A percentile compares a stretch with the other conserved stretches of the same genome.
phyloP scores from a whole-genome alignment of 2,888 invertebrate genomes.

The Lycophotia porphyrea region DNA sequence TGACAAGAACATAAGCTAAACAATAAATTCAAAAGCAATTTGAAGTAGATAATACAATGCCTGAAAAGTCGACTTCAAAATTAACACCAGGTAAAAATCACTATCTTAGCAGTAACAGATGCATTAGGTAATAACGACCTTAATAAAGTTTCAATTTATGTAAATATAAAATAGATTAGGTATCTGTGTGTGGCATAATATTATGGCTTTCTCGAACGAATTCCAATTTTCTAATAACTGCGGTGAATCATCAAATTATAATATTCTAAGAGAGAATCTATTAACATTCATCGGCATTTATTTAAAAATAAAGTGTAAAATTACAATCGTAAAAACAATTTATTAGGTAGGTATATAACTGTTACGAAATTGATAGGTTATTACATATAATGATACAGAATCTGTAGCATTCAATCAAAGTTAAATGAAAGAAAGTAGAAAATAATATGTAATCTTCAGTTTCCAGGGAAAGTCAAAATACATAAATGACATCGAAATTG shows the following conservation, averaged over 20 bases:
- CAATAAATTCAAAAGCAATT: neutral
- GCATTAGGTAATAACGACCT: neutral
- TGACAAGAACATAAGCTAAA: neutral
- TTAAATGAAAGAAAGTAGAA: slow-evolving; percentile 20
- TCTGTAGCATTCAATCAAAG: slow-evolving; percentile 14
- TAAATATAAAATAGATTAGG: slow-evolving; percentile 1
- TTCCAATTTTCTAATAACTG: slow-evolving; percentile 22
- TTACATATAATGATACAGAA: slow-evolving; percentile 6
- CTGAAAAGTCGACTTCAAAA: neutral
- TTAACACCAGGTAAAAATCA: neutral
- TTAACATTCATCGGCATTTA: slow-evolving; percentile 22
- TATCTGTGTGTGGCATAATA: slow-evolving; percentile 20
- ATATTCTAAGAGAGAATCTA: slow-evolving; percentile 5
- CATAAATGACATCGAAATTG: neutral
- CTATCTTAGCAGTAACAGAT: neutral
- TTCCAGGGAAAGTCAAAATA: slow-evolving; percentile 17
- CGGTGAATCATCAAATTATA: slow-evolving; percentile 34
- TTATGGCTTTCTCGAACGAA: slow-evolving; percentile 19
- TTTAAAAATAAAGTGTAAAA: slow-evolving; percentile 38
- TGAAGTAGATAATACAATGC: neutral
- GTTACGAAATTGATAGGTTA: slow-evolving; percentile 8
- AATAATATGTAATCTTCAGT: neutral
- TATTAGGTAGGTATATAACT: slow-evolving; percentile 11
- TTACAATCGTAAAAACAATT: slow-evolving; percentile 31
- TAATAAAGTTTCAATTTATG: slow-evolving; percentile 1